phyloP scores from a whole-genome alignment of 2,797 vertebrate species.

The Mallotus villosus region DNA sequence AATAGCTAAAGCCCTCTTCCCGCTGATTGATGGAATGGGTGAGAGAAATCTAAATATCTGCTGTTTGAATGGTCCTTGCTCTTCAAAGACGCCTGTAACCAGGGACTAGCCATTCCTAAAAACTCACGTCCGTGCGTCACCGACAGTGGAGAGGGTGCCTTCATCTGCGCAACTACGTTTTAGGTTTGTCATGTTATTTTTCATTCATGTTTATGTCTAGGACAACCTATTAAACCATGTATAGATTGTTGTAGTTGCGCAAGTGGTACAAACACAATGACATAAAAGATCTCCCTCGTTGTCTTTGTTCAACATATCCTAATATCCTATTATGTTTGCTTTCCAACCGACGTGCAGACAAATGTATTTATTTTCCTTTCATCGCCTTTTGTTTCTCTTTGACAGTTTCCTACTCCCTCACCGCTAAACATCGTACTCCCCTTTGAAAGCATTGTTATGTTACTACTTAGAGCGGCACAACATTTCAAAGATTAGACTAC shows the following conservation, averaged over 20 bases:
- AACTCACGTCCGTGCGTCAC: background rate
- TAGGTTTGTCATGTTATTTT: background rate
- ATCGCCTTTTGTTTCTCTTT: slow-evolving; percentile 34
- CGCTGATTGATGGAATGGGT: too few relatives aligned
- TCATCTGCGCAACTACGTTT: background rate
- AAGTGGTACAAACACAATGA: slow-evolving; percentile 24
- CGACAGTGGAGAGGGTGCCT: background rate
- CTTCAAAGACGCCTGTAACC: too few relatives aligned
- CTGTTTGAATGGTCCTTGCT: too few relatives aligned
- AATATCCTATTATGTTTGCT: slow-evolving; percentile 5
- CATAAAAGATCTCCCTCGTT: slow-evolving; percentile 22
- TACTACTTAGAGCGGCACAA: background rate
- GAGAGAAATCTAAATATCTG: too few relatives aligned
- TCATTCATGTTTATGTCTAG: background rate
- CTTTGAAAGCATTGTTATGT: slow-evolving; percentile 21
- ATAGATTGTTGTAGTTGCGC: background rate
- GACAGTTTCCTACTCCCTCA: slow-evolving; percentile 34
- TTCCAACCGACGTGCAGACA: slow-evolving; percentile 6
- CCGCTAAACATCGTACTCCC: slow-evolving; percentile 3
- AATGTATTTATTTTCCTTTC: slow-evolving; percentile 32
- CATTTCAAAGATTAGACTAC: slow-evolving; percentile 30
- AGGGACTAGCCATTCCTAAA: too few relatives aligned
- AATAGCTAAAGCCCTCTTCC: too few relatives aligned
- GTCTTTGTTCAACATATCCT: background rate
- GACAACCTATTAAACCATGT: background rate